Evolutionary conservation across 2,113 vertebrate genomes (phyloP), one percentile per base, ranked within the genome.

Genomic region (Hassar affinis): DNA sequence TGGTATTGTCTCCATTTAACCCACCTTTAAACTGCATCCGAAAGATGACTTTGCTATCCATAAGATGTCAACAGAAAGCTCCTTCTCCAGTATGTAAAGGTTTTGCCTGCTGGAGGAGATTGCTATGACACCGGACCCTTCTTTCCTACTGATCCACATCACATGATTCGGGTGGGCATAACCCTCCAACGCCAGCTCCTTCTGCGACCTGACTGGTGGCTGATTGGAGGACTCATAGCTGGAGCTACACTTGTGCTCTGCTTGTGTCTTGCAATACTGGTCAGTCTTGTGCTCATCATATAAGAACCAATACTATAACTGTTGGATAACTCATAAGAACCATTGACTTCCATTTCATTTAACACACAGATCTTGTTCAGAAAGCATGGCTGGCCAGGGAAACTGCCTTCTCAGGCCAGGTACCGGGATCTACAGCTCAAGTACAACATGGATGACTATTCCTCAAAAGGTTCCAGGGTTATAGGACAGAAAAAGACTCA

Each of bases 51-150:
- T 62, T 80, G 30, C 52, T 77, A 25, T 59, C 12, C 9, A n/a
- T 61, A 42, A 68, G 2, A 38, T 68, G 61, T 14, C 42, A 68
- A 33, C n/a, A 22, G 18, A 52, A 52, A 45, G 7, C 2, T 49
- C 27, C n/a, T 84, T n/a, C 59, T 85, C 38, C 62, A 98, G 96
- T 97, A 96, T 52, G 6, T 98, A 14, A 88, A 91, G 25, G 94
- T 95, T 69, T 93, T 98, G 93, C 95, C 95, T 0, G 80, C 61
- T 0, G 95, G 95, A 0, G 96, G 91, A 10, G 95, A 89, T 75
- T 98, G 97, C 81, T 96, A 96, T 0, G 93, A 95, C 25, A 89
- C 94, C 0, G 95, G 95, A 0, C 94, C 96, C 0, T 97, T 98
- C 88, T 94, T 95, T 56, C 91, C 95, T 85, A 90, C 94, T 0